Evolutionary conservation across 2,888 invertebrate genomes (phyloP), one percentile per base, ranked within the genome.

Genomic region (Liposcelis brunnea): DNA sequence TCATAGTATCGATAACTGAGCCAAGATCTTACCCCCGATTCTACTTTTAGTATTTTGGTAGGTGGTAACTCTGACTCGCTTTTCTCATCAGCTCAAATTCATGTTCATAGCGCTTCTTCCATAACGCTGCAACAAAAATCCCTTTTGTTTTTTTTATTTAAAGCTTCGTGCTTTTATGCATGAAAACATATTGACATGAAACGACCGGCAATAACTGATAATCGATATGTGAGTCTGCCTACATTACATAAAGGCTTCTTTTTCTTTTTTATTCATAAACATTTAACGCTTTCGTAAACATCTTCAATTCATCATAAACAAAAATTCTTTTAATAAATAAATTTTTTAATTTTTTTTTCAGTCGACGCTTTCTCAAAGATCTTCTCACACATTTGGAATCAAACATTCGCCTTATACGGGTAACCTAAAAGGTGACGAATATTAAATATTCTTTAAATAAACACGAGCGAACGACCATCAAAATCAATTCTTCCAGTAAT

Each of bases 341-440:
- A 49, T 50, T 34, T 36, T 21, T 18, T 10, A 26, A 8, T 42
- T 37, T 36, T 50, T 52, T 52, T 58, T 49, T 46, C 63, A 67
- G 49, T 59, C 80, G 80, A 71, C 75, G 45, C 66, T n/a, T 69
- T 52, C 68, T 77, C 49, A 74, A 77, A 68, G 74, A 51, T 76
- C 76, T 47, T 72, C 78, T 32, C 77, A 78, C 55, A 82, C 82
- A 50, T 87, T 87, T 57, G 87, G 87, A 52, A 87, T 89, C 55
- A 81, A 80, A 61, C 87, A 87, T 63, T 87, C 86, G n/a, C 80
- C 75, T 14, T 77, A 79, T 56, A 68, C 71, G 55, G 79, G 79
- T 38, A 66, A 69, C 54, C 57, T 71, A 40, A 67, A 61, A 54
- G 61, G 60, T 43, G 51, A 55, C 38, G 56, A 11, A 44, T 49